Evolutionary conservation across 2,888 invertebrate species (phyloP).

Genomic region (Dasypogon diadema): DNA sequence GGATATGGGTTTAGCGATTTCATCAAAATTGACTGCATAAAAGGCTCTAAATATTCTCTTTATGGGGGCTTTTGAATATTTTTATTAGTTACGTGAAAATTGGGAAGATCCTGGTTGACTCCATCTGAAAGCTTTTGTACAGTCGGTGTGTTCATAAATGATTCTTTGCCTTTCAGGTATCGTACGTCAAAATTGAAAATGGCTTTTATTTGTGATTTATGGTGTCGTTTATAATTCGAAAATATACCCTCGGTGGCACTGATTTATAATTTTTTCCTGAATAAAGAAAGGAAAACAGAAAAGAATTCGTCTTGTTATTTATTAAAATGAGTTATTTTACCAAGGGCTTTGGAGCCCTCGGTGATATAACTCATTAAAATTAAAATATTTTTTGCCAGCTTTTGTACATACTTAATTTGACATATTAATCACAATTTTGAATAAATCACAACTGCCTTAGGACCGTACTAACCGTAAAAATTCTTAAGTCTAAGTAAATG

Average conservation of each 20-base stretch:
- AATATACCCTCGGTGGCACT: conserved; percentile 6
- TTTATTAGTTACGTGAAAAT: conserved; percentile 30
- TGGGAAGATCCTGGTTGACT: not conserved
- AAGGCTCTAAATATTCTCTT: not conserved
- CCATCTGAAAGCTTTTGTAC: not conserved
- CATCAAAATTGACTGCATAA: conserved; percentile 12
- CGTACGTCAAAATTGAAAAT: conserved; percentile 10
- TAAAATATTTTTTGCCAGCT: no score
- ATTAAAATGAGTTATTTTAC: no score
- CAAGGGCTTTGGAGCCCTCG: no score
- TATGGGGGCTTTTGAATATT: conserved; percentile 2
- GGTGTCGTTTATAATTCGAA: conserved; percentile 18
- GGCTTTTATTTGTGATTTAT: conserved; percentile 4
- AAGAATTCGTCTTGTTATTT: no score
- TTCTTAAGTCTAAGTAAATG: no score
- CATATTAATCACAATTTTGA: no score
- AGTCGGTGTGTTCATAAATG: no score
- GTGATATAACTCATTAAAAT: no score
- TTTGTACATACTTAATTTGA: no score
- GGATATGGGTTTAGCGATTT: not conserved
- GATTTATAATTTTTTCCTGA: not conserved
- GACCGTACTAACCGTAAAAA: no score
- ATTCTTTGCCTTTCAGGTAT: not conserved
- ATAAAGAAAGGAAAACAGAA: no score
- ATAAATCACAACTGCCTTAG: no score